Conservation (phyloP, 2,888 invertebrate genomes). For the Lypha dubia region DNA sequence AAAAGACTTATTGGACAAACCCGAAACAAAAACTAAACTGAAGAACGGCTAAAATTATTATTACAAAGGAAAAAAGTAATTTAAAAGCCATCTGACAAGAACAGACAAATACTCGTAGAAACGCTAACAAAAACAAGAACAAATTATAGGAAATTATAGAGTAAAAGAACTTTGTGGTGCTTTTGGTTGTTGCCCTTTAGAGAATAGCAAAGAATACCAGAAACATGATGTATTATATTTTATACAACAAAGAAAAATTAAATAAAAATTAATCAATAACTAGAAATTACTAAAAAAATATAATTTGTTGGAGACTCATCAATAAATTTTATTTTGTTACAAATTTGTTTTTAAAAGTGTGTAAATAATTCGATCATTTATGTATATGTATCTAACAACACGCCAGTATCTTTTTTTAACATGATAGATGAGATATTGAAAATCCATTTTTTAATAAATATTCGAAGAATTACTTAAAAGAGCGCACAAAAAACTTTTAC, state of each 20-base stretch:
- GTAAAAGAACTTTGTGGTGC: slow-evolving; percentile 38
- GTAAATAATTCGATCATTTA: slow-evolving; percentile 18
- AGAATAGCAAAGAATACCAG: not conserved
- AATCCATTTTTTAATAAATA: too few relatives aligned
- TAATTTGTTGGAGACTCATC: slow-evolving; percentile 39
- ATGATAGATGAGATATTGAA: too few relatives aligned
- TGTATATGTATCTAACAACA: slow-evolving; percentile 34
- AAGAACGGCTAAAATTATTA: slow-evolving; percentile 57
- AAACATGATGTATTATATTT: slow-evolving; percentile 59
- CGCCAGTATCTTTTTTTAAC: too few relatives aligned
- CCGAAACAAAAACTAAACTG: slow-evolving; percentile 25
- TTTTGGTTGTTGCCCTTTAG: slow-evolving; percentile 54
- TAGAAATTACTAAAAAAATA: slow-evolving; percentile 42
- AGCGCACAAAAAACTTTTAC: too few relatives aligned
- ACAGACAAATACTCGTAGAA: slow-evolving; percentile 36
- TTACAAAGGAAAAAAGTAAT: slow-evolving; percentile 64
- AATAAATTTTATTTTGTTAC: slow-evolving; percentile 20
- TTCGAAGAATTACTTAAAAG: too few relatives aligned
- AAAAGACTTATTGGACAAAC: slow-evolving; percentile 65
- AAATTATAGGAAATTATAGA: slow-evolving; percentile 69
- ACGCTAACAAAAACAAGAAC: slow-evolving; percentile 36
- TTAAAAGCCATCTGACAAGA: slow-evolving; percentile 64
- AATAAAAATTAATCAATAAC: slow-evolving; percentile 40
- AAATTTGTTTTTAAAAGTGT: slow-evolving; percentile 30
- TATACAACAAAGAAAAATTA: slow-evolving; percentile 7